Conservation (phyloP, 1,140 invertebrate genomes). For the Bathynomus jamesi region DNA sequence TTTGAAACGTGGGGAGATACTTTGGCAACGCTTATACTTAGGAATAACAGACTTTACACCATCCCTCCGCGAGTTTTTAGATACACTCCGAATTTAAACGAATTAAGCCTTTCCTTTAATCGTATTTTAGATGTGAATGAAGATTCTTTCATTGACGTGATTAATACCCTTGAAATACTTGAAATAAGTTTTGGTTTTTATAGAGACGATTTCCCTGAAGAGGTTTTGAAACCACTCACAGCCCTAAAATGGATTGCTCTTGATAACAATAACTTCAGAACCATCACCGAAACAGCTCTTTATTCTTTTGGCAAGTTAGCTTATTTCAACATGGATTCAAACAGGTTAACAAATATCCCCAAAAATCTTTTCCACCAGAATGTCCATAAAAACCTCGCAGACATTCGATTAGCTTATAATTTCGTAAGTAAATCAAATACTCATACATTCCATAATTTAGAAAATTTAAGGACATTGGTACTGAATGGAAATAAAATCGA, state of each 20-base stretch:
- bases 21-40: constrained; percentile 69
- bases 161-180: constrained; percentile 64
- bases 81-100: constrained; percentile 54
- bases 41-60: constrained; percentile 72
- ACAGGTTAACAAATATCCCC: constrained; percentile 45
- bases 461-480: constrained; percentile 58
- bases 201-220: constrained; percentile 65
- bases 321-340: constrained; percentile 80
- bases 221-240: constrained; percentile 58
- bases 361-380: constrained; percentile 54
- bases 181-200: constrained; percentile 72
- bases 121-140: constrained; percentile 66
- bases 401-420: constrained; percentile 68
- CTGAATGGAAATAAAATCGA: constrained; percentile 62
- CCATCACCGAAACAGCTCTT: constrained; percentile 35
- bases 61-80: constrained; percentile 64
- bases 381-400: constrained; percentile 62
- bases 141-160: constrained; percentile 63
- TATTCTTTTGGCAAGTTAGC: constrained; percentile 53
- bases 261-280: constrained; percentile 66
- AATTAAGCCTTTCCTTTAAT: constrained; percentile 82
- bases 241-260: constrained; percentile 73
- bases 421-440: constrained; percentile 53
- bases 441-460: constrained; percentile 57
- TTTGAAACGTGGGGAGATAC: constrained; percentile 69